These are phyloP conservation scores for Priocnemis perturbator DNA, from an alignment of 2,888 invertebrate genomes.

Conservation along the genomic window DNA sequence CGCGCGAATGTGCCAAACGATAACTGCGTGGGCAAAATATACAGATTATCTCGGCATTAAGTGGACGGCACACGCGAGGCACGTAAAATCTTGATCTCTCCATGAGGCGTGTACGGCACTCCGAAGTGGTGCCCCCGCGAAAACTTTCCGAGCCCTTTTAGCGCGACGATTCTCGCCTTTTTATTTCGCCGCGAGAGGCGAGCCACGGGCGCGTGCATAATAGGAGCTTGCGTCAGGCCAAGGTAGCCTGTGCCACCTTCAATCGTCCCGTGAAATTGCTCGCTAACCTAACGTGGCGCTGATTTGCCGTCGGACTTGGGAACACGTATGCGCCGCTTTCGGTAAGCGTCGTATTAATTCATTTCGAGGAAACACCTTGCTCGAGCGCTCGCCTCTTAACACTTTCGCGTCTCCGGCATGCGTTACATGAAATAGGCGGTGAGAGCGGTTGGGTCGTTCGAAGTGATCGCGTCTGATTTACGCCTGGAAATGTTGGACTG, in stretches of 20 bases:
- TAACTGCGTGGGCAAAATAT: conserved; percentile 23
- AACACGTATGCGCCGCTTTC: too few species aligned
- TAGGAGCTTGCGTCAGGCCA: too few species aligned
- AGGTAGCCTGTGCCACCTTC: too few species aligned
- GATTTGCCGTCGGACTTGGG: too few species aligned
- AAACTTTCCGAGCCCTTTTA: conserved; percentile 26
- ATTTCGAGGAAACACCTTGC: conserved; percentile 3
- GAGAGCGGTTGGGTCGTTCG: too few species aligned
- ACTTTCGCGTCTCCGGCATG: not conserved
- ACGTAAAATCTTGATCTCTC: conserved; percentile 30
- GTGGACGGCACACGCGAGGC: conserved; percentile 32
- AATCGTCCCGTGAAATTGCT: too few species aligned
- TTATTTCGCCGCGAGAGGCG: not conserved
- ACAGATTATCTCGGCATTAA: conserved; percentile 28
- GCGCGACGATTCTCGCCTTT: conserved; percentile 18
- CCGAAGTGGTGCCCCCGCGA: conserved; percentile 18
- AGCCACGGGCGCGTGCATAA: not conserved
- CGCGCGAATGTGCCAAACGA: conserved; percentile 19
- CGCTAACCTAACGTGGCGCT: too few species aligned
- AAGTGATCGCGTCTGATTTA: too few species aligned
- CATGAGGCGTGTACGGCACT: conserved; percentile 16
- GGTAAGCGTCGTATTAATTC: conserved; percentile 1
- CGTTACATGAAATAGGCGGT: too few species aligned
- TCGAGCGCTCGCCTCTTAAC: not conserved
- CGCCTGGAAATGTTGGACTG: too few species aligned